Base-by-base conservation (phyloP, 1,140 invertebrate species). In the Stegodyphus dumicola region DNA sequence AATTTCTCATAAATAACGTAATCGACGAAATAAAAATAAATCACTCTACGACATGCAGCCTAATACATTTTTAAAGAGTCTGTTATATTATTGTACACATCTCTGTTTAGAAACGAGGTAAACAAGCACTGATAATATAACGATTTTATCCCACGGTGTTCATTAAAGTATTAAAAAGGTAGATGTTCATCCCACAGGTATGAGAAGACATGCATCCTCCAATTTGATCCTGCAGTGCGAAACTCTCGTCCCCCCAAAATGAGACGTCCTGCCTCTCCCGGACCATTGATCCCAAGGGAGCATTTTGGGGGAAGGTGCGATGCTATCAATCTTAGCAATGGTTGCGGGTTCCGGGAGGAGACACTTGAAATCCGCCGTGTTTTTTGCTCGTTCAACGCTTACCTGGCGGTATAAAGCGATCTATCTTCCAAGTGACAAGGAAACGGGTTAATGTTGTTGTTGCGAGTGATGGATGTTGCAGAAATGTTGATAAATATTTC, bases 401-500 rank as follows among this genome's bases (percentile, higher is more conserved):
- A 56, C 74, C 74, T 76, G 52, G 74, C 74, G 15, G n/a, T 76
- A 17, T 11, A 6, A 18, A 48, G 67, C 33, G 74, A 76, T 60
- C 56, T 54, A 60, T 76, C 53, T 60, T 76, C 6, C 7, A 76
- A 17, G 17, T 18, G 52, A 33, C 74, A 76, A 51, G n/a, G 74
- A 33, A 18, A 11, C 71, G 15, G 33, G 33, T 33, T 33, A 33
- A 33, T 33, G 54, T 33, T 33, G 53, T 18, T 51, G 53, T 51
- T 76, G 7, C 9, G 48, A 15, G n/a, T 76, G 74, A 76, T 76
- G 74, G 53, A 76, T 76, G 74, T 76, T 54, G 53, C 4, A 18
- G 15, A 60, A 76, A 76, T 18, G 53, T 76, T 60, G 74, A 76
- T 76, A 76, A 76, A 76, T 76, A 76, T 76, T 76, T 76, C 33